phyloP scores from a whole-genome alignment of 2,113 vertebrate genomes.

The Syrrhaptes paradoxus region DNA sequence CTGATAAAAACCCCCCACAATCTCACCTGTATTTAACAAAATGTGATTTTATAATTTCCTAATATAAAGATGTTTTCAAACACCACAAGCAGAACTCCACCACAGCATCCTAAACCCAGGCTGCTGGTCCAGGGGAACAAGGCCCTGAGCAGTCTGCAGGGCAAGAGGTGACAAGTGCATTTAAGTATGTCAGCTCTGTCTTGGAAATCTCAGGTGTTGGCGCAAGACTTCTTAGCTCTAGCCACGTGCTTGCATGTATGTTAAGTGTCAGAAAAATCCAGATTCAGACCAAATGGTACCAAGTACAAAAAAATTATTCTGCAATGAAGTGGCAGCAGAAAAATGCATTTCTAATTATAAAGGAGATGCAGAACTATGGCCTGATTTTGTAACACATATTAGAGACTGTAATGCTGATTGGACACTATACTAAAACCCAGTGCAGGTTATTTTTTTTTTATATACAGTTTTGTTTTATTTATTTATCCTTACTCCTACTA shows the following conservation, averaged over 20 bases:
- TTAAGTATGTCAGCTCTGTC: neutral
- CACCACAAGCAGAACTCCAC: neutral
- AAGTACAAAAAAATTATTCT: neutral
- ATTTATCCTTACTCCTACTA: neutral
- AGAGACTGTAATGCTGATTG: neutral
- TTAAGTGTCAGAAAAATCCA: neutral
- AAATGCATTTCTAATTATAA: neutral
- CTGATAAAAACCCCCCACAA: fast-evolving
- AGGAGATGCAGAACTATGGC: neutral
- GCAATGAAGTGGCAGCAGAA: neutral
- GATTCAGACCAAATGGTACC: neutral
- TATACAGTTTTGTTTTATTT: neutral
- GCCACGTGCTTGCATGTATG: neutral
- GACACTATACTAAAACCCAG: neutral
- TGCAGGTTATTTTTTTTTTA: neutral
- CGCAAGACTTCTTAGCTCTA: neutral
- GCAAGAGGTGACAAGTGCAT: neutral
- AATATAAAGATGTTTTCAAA: neutral
- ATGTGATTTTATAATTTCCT: neutral
- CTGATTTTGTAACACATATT: neutral
- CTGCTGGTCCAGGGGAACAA: neutral
- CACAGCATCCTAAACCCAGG: neutral
- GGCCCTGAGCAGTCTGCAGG: neutral
- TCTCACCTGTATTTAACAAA: neutral
- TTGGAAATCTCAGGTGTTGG: neutral